Evolutionary conservation across 1,140 invertebrate genomes (phyloP).

Genomic region (Popillia japonica): DNA sequence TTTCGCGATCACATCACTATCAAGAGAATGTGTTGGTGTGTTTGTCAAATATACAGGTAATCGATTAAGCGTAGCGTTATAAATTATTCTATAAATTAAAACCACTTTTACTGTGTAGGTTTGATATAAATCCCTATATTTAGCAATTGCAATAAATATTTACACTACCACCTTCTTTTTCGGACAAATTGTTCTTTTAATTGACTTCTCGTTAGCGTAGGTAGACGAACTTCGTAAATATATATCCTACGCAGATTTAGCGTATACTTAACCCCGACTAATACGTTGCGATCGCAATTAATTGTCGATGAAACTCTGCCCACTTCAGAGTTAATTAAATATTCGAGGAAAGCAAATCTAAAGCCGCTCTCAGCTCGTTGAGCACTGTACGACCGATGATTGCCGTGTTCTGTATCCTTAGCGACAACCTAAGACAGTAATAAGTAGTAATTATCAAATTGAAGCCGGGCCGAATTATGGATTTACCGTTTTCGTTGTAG

Average conservation of each 20-base stretch:
- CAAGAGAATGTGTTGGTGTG: too few species aligned
- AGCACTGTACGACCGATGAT: conserved; percentile 8
- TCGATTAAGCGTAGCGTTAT: too few species aligned
- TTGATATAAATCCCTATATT: too few species aligned
- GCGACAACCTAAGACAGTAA: conserved; percentile 29
- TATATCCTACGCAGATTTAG: background rate
- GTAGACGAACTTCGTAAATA: background rate
- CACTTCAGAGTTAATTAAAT: conserved; percentile 29
- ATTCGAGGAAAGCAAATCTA: conserved; percentile 27
- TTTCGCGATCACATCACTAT: too few species aligned
- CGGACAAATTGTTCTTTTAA: background rate
- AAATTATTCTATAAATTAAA: too few species aligned
- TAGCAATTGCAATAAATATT: background rate
- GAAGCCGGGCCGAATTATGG: conserved; percentile 13
- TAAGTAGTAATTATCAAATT: conserved; percentile 31
- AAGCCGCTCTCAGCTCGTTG: background rate
- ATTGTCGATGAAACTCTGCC: conserved; percentile 23
- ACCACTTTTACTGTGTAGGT: too few species aligned
- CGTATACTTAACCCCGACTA: background rate
- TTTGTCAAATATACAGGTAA: too few species aligned
- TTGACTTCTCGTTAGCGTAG: background rate
- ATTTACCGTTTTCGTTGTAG: background rate
- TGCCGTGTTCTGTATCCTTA: conserved; percentile 3
- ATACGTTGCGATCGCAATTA: conserved; percentile 24
- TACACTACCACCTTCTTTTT: background rate